Evolutionary conservation across 2,888 invertebrate species (phyloP).

Genomic region (Lymantria dispar): DNA sequence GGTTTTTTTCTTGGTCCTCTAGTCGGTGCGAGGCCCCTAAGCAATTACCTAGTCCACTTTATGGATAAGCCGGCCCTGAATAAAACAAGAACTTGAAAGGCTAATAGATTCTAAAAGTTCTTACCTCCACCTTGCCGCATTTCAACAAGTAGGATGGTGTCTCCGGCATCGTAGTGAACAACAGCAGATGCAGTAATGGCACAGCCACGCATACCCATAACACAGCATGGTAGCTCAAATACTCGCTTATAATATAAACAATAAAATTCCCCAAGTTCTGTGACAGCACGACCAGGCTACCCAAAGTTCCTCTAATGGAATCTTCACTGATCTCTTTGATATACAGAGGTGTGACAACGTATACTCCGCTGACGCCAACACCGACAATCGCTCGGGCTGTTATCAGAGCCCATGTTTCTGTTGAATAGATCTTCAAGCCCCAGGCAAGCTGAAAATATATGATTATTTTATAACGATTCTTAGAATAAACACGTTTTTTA

Average conservation of each 20-base stretch:
- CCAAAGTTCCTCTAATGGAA: conserved; percentile 65
- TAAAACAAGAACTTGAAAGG: too few species aligned
- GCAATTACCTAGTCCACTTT: too few species aligned
- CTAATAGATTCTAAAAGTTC: conserved; percentile 7
- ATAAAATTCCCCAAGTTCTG: conserved; percentile 70
- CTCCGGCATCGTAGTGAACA: conserved; percentile 71
- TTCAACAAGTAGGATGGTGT: conserved; percentile 71
- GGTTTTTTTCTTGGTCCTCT: too few species aligned
- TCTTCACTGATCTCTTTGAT: conserved; percentile 77
- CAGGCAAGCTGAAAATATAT: conserved; percentile 57
- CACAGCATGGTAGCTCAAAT: conserved; percentile 62
- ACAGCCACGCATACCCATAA: conserved; percentile 69
- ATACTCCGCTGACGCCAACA: conserved; percentile 66
- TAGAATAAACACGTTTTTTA: too few species aligned
- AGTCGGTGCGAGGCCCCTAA: too few species aligned
- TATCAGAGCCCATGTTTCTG: conserved; percentile 70
- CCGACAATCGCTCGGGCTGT: conserved; percentile 68
- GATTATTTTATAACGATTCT: background rate
- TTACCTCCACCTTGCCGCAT: conserved; percentile 68
- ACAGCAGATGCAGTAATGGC: conserved; percentile 62
- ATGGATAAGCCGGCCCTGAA: too few species aligned
- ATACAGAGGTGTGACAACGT: conserved; percentile 72
- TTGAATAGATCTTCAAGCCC: conserved; percentile 67
- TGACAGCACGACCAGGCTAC: conserved; percentile 66
- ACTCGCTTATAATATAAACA: conserved; percentile 68